phyloP scores from a whole-genome alignment of 2,888 invertebrate species.

The Nemapogon koenigi region DNA sequence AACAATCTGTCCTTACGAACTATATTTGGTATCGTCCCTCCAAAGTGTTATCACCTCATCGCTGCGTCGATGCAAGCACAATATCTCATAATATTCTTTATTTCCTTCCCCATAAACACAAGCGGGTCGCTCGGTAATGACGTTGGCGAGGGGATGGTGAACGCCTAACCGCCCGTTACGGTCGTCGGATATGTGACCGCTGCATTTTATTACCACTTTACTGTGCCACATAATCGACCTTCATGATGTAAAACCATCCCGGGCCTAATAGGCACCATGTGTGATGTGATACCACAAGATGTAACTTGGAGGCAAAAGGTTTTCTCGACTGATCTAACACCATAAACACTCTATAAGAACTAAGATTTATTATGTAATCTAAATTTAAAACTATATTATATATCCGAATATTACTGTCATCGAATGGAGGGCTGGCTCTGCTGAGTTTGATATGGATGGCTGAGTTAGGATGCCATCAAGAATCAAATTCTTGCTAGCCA shows the following conservation, averaged over 20 bases:
- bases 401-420: too few species aligned
- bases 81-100: constrained; percentile 47
- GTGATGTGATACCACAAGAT: too few species aligned
- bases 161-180: constrained; percentile 56
- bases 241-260: constrained; percentile 60
- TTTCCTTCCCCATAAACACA: constrained; percentile 59
- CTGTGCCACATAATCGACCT: constrained; percentile 62
- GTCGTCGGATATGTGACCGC: constrained; percentile 61
- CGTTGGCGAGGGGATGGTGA: constrained; percentile 43
- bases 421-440: too few species aligned
- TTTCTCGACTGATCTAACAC: too few species aligned
- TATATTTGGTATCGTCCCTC: constrained; percentile 38
- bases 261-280: constrained; percentile 49
- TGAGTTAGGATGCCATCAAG: too few species aligned
- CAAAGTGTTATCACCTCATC: constrained; percentile 55
- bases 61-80: constrained; percentile 48
- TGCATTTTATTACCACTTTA: constrained; percentile 65
- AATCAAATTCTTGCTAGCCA: too few species aligned
- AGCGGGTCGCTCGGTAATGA: constrained; percentile 60
- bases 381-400: too few species aligned
- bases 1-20: constrained; percentile 42
- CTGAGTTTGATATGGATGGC: too few species aligned
- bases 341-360: too few species aligned
- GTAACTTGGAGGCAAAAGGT: too few species aligned
- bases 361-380: too few species aligned